Base-by-base conservation (phyloP, 1,140 invertebrate species). In the Microplitis demolitor region DNA sequence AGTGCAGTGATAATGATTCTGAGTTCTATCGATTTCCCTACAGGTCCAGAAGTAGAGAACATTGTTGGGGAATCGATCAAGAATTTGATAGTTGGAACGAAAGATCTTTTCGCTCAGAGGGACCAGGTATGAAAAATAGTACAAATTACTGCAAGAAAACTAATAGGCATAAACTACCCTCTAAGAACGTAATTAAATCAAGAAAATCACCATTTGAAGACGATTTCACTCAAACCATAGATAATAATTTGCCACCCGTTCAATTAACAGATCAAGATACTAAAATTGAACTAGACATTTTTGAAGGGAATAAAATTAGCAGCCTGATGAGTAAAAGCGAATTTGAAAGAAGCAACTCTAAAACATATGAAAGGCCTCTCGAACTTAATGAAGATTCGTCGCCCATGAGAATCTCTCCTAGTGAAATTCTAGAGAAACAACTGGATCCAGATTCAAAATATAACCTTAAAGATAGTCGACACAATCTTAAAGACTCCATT, bases 361-460 rank as follows among this genome's bases (percentile, higher is more conserved):
- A 66, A 54, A 24, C 33, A n/a, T 66, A 33, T 66, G 63, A 61
- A 1, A 74, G 77, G 14, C 79, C 88, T 3, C 86, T 85, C 35
- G 89, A 90, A 69, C 93, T 93, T 87, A 92, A 94, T 78, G 92
- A 93, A 79, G 92, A 93, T 81, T 90, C 93, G 74, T 91, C 91
- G 0, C 89, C 90, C 4, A 87, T 88, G 1, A 88, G 82, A 74
- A 78, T 79, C 4, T 82, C 84, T 4, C 24, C 24, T 0, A 85
- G 83, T 61, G 85, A 87, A 60, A 66, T 81, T 6, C 82, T 82
- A 0, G 83, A 85, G 45, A 75, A 83, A 4, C 83, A 82, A 61
- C 56, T 80, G 11, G 77, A 74, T 2, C 79, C 82, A 0, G 85
- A 87, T 14, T 72, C 82, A 4, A 87, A 87, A 64, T 78, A 76